These are phyloP conservation scores for Drosophila aff. DNA, from an alignment of 1,140 invertebrate species.

Conservation along the genomic window DNA sequence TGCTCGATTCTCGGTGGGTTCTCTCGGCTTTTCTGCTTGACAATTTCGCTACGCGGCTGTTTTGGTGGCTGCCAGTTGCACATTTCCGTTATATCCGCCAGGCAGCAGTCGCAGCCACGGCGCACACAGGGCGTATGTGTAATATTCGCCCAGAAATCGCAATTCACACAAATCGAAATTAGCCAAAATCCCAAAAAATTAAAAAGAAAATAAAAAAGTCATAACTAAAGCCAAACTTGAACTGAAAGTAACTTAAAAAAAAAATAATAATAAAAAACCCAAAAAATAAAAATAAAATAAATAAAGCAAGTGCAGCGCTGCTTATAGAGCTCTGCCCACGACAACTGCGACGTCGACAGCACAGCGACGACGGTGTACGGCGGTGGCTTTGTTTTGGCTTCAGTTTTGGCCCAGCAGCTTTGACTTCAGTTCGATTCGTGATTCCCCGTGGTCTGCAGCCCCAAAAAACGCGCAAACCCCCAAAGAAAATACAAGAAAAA, in stretches of 20 bases:
- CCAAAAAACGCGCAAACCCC: constrained; percentile 34
- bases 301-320: constrained; percentile 61
- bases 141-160: constrained; percentile 27
- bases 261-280: neutral
- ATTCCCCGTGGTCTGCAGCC: constrained; percentile 20
- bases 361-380: constrained; percentile 4
- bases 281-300: neutral
- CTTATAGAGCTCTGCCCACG: constrained; percentile 46
- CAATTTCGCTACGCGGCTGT: constrained; percentile 71
- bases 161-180: constrained; percentile 3
- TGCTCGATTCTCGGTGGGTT: constrained; percentile 31
- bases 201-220: neutral
- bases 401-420: constrained; percentile 61
- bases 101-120: constrained; percentile 44
- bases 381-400: constrained; percentile 51
- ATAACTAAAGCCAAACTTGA: constrained; percentile 15
- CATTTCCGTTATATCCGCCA: constrained; percentile 81
- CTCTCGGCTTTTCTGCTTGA: constrained; percentile 55
- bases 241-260: neutral
- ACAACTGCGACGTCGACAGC: constrained; percentile 41
- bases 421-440: constrained; percentile 56
- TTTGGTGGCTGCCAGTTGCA: constrained; percentile 75
- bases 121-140: constrained; percentile 45
- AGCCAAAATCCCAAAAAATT: neutral
- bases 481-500: constrained; percentile 1